These are phyloP conservation scores for Pseudomyrmex dendroicus DNA, from an alignment of 1,140 invertebrate species.

Conservation along the genomic window DNA sequence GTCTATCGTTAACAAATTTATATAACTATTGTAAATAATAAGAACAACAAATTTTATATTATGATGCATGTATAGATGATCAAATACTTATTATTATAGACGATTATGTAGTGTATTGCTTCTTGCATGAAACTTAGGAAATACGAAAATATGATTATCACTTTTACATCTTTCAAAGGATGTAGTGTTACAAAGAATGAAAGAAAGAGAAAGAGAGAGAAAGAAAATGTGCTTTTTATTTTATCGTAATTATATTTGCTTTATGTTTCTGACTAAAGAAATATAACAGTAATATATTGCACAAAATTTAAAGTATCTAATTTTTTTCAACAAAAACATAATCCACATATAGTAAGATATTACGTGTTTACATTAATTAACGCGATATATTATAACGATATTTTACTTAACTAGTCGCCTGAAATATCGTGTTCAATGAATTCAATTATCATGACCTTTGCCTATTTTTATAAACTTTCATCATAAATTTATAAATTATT, in stretches of 20 bases:
- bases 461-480: neutral
- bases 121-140: too few species aligned
- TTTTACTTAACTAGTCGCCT: slow-evolving; percentile 5
- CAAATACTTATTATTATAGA: too few species aligned
- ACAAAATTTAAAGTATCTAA: neutral
- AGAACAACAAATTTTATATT: slow-evolving; percentile 62
- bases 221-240: too few species aligned
- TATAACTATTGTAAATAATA: slow-evolving; percentile 66
- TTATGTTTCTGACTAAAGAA: too few species aligned
- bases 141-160: too few species aligned
- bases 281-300: too few species aligned
- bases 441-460: neutral
- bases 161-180: too few species aligned
- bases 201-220: too few species aligned
- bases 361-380: slow-evolving; percentile 10
- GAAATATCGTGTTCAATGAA: neutral
- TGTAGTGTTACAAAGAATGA: too few species aligned
- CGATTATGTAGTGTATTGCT: too few species aligned
- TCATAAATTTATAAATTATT: neutral
- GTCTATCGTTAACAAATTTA: slow-evolving; percentile 59
- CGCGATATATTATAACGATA: neutral
- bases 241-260: too few species aligned
- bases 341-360: neutral
- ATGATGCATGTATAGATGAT: slow-evolving; percentile 31
- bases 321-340: slow-evolving; percentile 14